Conservation (phyloP, 1,140 invertebrate genomes). For the Thaumetopoea pityocampa region DNA sequence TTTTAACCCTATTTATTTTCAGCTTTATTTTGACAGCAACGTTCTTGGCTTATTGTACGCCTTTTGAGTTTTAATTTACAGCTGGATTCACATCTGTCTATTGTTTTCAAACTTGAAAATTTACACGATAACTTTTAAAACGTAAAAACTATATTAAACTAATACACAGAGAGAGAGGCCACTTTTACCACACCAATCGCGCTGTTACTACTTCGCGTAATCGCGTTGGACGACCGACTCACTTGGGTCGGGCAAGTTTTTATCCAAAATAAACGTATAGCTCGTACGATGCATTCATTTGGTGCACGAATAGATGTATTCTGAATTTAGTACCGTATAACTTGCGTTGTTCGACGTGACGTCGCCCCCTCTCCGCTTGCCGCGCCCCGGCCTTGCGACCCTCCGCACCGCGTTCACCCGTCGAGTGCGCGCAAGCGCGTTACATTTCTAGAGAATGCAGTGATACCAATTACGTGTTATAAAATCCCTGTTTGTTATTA, state of each 20-base stretch:
- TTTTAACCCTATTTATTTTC: constrained; percentile 66
- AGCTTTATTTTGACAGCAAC: constrained; percentile 60
- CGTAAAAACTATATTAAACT: constrained; percentile 30
- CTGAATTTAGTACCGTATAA: constrained; percentile 50
- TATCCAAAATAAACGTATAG: constrained; percentile 31
- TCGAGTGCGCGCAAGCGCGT: constrained; percentile 60
- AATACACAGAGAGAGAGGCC: constrained; percentile 38
- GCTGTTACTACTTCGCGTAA: constrained; percentile 63
- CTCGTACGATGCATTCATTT: constrained; percentile 5
- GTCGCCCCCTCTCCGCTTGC: constrained; percentile 50
- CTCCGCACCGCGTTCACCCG: constrained; percentile 49
- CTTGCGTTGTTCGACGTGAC: constrained; percentile 69
- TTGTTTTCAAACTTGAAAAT: not conserved
- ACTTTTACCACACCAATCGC: constrained; percentile 57
- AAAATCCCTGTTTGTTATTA: constrained; percentile 25
- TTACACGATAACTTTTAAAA: constrained; percentile 20
- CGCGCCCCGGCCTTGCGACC: constrained; percentile 62
- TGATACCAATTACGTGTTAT: constrained; percentile 45
- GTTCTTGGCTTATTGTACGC: constrained; percentile 26
- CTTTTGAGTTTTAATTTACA: constrained; percentile 12
- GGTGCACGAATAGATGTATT: constrained; percentile 19
- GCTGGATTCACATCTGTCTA: constrained; percentile 8
- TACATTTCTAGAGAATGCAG: constrained; percentile 51
- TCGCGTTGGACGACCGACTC: constrained; percentile 65
- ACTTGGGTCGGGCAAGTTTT: constrained; percentile 63